Evolutionary conservation across 1,140 invertebrate genomes (phyloP), one percentile per base, ranked within the genome.

Genomic region (Caenorhabditis latens): DNA sequence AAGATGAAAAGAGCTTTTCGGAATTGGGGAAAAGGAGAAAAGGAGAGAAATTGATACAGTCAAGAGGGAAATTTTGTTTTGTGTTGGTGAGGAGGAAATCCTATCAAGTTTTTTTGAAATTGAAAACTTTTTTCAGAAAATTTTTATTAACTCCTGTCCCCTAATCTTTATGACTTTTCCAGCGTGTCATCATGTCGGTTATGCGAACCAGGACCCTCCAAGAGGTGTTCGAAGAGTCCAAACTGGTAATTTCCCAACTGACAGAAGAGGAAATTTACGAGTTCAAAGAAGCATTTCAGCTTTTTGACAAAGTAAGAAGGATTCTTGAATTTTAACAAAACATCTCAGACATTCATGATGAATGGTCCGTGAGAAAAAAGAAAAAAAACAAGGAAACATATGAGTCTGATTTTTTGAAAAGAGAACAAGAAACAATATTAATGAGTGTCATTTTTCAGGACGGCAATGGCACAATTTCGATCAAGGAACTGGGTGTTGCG

Each of bases 401-500:
- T 32, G 40, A 13, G 21, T 9, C 13, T 8, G n/a, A 24, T n/a
- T 14, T 14, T 40, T 14, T 11, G 40, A 21, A 65, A 5, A 8
- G n/a, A 65, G 63, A 65, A 42, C 32, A 32, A 65, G 40, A 65
- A 65, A 40, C 21, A 65, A 14, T 11, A 40, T 16, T 8, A 19
- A 55, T 24, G 50, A 32, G 14, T 42, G 11, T 24, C 32, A 16
- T 21, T 14, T 83, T 84, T 58, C 8, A 99, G 82, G 97, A 99
- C 93, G 97, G 97, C 87, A 98, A 99, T 94, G 98, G 98, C 93
- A 98, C 98, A 92, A 99, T 99, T 94, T 98, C 97, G 90, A 90
- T 97, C 93, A 98, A 99, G 95, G 98, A 99, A 95, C 95, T 99
- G 95, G 98, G 98, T 90, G 98, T 97, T 92, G 98, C 99, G 87